Evolutionary conservation across 2,797 vertebrate genomes (phyloP).

Genomic region (Coregonus suidteri): DNA sequence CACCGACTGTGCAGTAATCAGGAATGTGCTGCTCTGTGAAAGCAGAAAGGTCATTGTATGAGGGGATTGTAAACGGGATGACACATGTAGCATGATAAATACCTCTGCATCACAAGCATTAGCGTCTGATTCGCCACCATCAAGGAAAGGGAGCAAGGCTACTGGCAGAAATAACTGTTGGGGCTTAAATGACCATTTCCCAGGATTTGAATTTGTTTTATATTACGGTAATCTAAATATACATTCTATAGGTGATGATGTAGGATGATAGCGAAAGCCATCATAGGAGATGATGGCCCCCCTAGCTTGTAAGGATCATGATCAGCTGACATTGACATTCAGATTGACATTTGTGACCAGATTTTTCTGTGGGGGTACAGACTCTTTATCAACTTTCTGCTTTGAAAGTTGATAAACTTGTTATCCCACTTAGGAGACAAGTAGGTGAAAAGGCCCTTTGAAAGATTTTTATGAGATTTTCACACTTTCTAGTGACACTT

Average conservation of each 20-base stretch:
- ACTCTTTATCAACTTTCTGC: too few relatives aligned
- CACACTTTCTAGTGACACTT: too few relatives aligned
- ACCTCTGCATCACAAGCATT: neutral
- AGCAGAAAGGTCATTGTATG: neutral
- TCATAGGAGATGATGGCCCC: slow-evolving; percentile 39
- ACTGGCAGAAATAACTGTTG: slow-evolving; percentile 8
- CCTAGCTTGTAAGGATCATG: slow-evolving; percentile 41
- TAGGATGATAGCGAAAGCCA: neutral
- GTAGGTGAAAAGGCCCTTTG: too few relatives aligned
- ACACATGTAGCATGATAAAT: neutral
- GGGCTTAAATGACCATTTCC: neutral
- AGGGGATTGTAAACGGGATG: neutral
- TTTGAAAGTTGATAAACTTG: too few relatives aligned
- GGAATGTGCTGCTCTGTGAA: neutral
- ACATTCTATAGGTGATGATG: slow-evolving; percentile 50
- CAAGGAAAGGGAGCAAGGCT: neutral
- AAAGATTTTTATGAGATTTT: too few relatives aligned
- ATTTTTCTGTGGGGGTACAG: too few relatives aligned
- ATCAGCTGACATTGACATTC: slow-evolving; percentile 20
- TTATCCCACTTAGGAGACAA: too few relatives aligned
- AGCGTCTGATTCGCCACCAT: neutral
- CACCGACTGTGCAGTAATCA: neutral
- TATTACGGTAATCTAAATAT: slow-evolving; percentile 22
- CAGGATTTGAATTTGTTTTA: slow-evolving; percentile 8
- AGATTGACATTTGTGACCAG: neutral